Evolutionary conservation across 1,140 invertebrate genomes (phyloP), one percentile per base, ranked within the genome.

Genomic region (Mactra quadrangularis): DNA sequence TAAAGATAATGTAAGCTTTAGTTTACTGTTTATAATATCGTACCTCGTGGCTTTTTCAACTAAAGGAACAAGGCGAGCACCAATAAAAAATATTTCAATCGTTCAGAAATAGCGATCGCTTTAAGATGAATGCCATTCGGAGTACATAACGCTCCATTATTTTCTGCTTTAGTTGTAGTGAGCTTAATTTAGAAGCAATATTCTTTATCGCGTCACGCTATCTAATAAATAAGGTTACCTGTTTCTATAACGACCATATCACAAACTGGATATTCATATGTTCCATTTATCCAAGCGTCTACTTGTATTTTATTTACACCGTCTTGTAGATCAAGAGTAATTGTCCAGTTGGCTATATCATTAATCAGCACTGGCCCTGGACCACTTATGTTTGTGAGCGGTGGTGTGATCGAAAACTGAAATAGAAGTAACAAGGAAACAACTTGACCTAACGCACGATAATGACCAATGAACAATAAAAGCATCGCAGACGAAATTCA

Each of bases 271-370:
- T 68, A 79, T 0, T 41, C 50, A 31, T 68, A 79, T 25, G 76
- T 68, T 1, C 76, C 76, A 57, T 79, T 79, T 0, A 79, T 60
- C 60, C 76, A 57, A 15, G 76, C 62, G 1, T 55, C 7, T 3
- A 79, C 25, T 6, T 64, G 45, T 25, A 79, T n/a, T 19, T 62
- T 50, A 27, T 68, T 79, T 9, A 52, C 60, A n/a, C 62, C 60
- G 33, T 79, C 76, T 22, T 33, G 59, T 15, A 79, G 60, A 31
- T 66, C 59, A 31, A 79, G 41, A 19, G 45, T 66, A 4, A 57
- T 45, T 15, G 76, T 79, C 76, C 60, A 79, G 62, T 68, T 79
- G 19, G 45, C 76, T 22, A 68, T 38, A 45, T 79, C 76, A 25
- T 62, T 62, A 27, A 79, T 41, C 22, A 22, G 22, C 1, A 79